Base-by-base conservation (phyloP, 1,140 invertebrate species). In the Tetramorium simillimum region DNA sequence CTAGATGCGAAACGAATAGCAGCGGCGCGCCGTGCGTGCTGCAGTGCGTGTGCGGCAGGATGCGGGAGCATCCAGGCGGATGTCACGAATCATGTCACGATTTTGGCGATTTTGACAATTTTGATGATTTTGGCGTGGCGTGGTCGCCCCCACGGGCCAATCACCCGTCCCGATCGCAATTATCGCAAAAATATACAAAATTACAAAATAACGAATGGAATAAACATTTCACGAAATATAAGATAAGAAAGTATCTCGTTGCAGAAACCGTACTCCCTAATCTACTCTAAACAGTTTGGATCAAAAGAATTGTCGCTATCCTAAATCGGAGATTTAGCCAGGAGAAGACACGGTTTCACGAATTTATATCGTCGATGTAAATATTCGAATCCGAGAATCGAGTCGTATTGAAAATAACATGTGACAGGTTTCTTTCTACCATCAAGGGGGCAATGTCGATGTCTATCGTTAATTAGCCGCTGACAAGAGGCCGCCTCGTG, bases 391-490 rank as follows among this genome's bases (percentile, higher is more conserved):
- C 18, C 5, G 51, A 53, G 51, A 53, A 73, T 60, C 63, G 88
- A 60, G 80, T 62, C 78, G 88, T 56, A 37, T 65, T 67, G 80
- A 76, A 88, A 85, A 81, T 63, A 86, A 88, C 87, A 78, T 62
- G 86, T 88, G 89, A 90, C 89, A 85, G 76, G 60, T 90, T 90
- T 81, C 89, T 90, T 88, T 90, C 86, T 88, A 65, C 43, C 84
- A 63, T 80, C 70, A 62, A 77, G 82, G 4, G 49, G 80, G 16
- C 43, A 87, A 78, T 72, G 76, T 86, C 85, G 82, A 88, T 77
- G 78, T 88, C 86, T 89, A 84, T 78, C 85, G 84, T 91, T 91
- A 91, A 91, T 91, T 91, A 91, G 86, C 84, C 86, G 82, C 86
- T 87, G 90, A 91, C 88, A 91, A 89, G 87, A 70, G 89, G 65